Evolutionary conservation across 2,888 invertebrate genomes (phyloP), one percentile per base, ranked within the genome.

Genomic region (Lucinisca nassula): DNA sequence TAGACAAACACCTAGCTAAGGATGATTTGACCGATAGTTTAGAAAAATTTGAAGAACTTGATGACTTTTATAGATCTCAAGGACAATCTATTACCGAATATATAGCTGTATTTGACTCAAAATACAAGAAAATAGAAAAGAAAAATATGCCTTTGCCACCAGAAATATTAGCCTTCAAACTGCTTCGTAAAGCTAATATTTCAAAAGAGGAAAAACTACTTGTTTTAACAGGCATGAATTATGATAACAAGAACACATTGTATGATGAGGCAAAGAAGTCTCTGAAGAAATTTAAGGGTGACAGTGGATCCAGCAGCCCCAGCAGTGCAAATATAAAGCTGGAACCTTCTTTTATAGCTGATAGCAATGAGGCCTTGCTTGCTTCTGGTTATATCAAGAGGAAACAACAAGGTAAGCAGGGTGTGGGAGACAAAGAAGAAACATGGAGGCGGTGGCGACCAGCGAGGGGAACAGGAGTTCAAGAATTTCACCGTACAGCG

Each of bases 11-110:
- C 51, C 70, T 90, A 8, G 89, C 82, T 24, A 89, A 90, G 58
- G 89, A 91, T 86, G 89, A 91, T 45, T 67, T 91, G 14, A 82
- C 80, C 21, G 89, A 90, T 38, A 89, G 90, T 75, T 55, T 88
- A 21, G 82, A 83, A 58, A 91, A 87, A 58, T 90, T 89, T 87
- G 80, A 89, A 27, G 84, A 88, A 27, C 83, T 87, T 85, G 86
- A 91, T 32, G 85, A 87, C 49, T 87, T 70, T 61, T 10, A 27
- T 21, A 81, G 88, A 49, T 6, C 3, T 24, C 74, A 90, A 14
- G 79, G 78, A 30, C 87, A 91, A 49, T 81, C 84, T 24, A 81
- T 91, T 17, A 51, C 12, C 49, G 88, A 91, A 4, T 91, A 80
- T 76, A 51, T 89, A 1, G 75, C 81, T 8, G 8, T 14, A 17